Conservation (phyloP, 2,113 vertebrate genomes). For the Microtus ochrogaster region DNA sequence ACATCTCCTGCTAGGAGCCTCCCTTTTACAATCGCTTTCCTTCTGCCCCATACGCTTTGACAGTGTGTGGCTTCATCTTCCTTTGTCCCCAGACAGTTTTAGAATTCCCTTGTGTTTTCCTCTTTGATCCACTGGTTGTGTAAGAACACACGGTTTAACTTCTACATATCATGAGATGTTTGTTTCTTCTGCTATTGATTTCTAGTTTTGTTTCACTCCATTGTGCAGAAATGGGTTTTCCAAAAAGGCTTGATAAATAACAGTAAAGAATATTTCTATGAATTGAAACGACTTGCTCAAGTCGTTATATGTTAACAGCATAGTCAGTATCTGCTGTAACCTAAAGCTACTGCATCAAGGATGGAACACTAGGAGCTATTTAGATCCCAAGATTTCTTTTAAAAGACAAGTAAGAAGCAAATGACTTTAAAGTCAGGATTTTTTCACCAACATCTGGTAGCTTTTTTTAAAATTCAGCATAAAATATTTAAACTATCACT, state of each 20-base stretch:
- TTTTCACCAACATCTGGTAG: background rate
- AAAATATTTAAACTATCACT: background rate
- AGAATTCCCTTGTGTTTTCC: background rate
- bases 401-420: background rate
- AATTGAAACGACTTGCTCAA: conserved; percentile 13
- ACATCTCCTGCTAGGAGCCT: background rate
- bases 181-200: conserved; percentile 32
- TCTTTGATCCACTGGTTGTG: background rate
- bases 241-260: background rate
- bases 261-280: background rate
- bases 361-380: background rate
- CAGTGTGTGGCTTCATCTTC: background rate
- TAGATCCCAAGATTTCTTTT: background rate
- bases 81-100: background rate
- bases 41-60: background rate
- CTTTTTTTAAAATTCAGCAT: background rate
- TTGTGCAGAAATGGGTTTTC: background rate
- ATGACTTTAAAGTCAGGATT: background rate
- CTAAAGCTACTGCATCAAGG: background rate
- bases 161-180: background rate
- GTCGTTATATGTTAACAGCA: background rate
- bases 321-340: background rate
- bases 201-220: conserved; percentile 33
- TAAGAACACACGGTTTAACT: background rate
- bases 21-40: background rate